Evolutionary conservation across 2,888 invertebrate genomes (phyloP).

Genomic region (Cephus nigrinus): DNA sequence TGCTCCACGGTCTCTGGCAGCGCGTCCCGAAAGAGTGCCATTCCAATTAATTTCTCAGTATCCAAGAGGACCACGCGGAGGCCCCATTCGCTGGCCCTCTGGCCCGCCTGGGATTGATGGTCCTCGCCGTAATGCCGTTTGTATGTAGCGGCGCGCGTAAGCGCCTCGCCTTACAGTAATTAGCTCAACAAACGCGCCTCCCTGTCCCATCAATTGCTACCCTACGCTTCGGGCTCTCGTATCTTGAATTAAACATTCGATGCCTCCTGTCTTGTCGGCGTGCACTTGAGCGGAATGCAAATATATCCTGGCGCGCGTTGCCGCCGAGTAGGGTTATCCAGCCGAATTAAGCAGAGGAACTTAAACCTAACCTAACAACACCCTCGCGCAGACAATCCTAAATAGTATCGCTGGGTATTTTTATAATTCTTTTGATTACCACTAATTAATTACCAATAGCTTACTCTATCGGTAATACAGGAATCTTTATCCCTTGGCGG

Average conservation of each 20-base stretch:
- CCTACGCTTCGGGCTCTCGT: conserved; percentile 49
- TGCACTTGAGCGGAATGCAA: conserved; percentile 60
- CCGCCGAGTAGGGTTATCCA: neutral
- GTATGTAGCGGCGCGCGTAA: conserved; percentile 65
- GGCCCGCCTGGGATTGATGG: conserved; percentile 55
- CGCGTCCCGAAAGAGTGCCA: neutral
- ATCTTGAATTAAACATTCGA: conserved; percentile 66
- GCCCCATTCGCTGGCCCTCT: conserved; percentile 20
- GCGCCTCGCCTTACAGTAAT: conserved; percentile 66
- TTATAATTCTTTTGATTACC: neutral
- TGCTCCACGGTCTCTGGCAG: neutral
- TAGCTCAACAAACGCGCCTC: conserved; percentile 66
- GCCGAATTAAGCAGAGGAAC: neutral
- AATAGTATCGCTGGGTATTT: neutral
- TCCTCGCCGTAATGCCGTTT: conserved; percentile 66
- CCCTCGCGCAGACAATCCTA: neutral
- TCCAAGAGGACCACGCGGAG: neutral
- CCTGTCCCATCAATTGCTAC: conserved; percentile 66
- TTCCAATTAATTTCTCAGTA: neutral
- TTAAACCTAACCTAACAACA: neutral
- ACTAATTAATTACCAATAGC: neutral
- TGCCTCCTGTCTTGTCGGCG: conserved; percentile 63
- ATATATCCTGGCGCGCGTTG: conserved; percentile 26
- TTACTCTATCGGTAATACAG: neutral
- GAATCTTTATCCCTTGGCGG: neutral